Conservation (phyloP, 1,140 invertebrate genomes). For the Drosophila lini region DNA sequence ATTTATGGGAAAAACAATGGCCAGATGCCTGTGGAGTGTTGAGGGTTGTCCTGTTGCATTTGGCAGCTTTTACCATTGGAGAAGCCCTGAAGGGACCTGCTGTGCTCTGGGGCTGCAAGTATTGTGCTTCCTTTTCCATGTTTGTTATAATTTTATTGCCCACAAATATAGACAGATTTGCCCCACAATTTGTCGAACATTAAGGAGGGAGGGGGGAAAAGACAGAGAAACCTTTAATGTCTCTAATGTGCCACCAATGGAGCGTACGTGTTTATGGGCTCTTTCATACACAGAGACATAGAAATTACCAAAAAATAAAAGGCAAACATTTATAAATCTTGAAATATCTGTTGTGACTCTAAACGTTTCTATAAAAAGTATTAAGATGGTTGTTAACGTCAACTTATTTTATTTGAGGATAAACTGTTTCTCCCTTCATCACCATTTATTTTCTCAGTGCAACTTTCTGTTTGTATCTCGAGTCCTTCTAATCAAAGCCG, state of each 20-base stretch:
- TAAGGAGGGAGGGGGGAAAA: neutral
- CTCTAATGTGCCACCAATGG: slow-evolving; percentile 66
- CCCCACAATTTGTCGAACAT: slow-evolving; percentile 57
- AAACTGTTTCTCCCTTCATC: neutral
- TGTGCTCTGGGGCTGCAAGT: slow-evolving; percentile 30
- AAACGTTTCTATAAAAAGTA: neutral
- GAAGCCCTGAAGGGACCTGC: slow-evolving; percentile 20
- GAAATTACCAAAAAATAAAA: neutral
- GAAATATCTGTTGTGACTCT: too few relatives aligned
- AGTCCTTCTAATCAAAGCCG: slow-evolving; percentile 8
- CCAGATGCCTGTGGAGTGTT: slow-evolving; percentile 12
- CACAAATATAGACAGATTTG: slow-evolving; percentile 24
- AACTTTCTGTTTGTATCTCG: neutral
- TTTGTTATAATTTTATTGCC: slow-evolving; percentile 57
- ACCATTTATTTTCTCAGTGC: neutral
- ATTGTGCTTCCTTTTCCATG: slow-evolving; percentile 24
- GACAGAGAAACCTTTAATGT: slow-evolving; percentile 15
- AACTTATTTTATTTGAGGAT: too few relatives aligned
- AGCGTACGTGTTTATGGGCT: slow-evolving; percentile 61
- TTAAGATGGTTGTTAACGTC: too few relatives aligned
- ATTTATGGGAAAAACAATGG: slow-evolving; percentile 28
- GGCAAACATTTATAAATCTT: neutral
- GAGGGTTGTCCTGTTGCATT: slow-evolving; percentile 36
- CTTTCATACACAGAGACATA: neutral
- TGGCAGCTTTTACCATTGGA: slow-evolving; percentile 10